These are phyloP conservation scores for Phenganax stokvisi DNA, from an alignment of 92 coral and sea anemone species.

Conservation along the genomic window DNA sequence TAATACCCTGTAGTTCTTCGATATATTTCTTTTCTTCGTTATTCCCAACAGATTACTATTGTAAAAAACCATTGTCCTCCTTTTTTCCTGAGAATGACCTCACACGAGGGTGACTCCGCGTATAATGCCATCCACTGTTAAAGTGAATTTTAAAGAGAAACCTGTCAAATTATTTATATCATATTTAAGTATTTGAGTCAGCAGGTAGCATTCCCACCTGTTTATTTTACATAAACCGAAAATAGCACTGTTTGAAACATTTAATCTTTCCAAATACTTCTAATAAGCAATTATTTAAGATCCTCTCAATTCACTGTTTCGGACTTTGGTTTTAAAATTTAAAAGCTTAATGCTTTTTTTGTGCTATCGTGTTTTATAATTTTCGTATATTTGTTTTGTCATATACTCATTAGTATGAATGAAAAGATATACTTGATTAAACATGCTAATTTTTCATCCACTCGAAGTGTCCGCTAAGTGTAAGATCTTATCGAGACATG, in stretches of 20 bases:
- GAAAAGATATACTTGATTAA: constrained; percentile 38
- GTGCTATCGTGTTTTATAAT: too few relatives aligned
- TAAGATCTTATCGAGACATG: constrained; percentile 17
- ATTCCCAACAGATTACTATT: not conserved
- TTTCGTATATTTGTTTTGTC: constrained; percentile 14
- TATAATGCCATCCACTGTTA: constrained; percentile 1
- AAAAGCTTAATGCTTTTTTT: too few relatives aligned
- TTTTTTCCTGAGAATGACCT: not conserved
- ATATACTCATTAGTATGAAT: constrained; percentile 16
- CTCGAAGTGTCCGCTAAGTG: constrained; percentile 13
- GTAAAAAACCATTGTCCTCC: constrained; percentile 5
- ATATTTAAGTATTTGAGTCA: constrained; percentile 24
- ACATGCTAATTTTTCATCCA: constrained; percentile 31
- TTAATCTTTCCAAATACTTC: not conserved
- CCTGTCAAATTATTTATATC: constrained; percentile 16
- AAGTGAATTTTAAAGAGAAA: constrained; percentile 7
- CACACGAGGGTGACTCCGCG: not conserved
- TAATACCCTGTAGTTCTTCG: constrained; percentile 7
- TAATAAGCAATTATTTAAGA: not conserved
- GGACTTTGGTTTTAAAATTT: too few relatives aligned
- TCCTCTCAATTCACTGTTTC: too few relatives aligned
- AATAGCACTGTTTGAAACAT: not conserved
- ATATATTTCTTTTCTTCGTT: constrained; percentile 1
- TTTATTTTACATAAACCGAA: not conserved
- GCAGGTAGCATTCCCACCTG: constrained; percentile 24